Percentiles rank a stretch among this genome's conserved stretches.
Evolutionary conservation across 2,888 invertebrate species (phyloP).

Genomic region (Apotomis turbidana): DNA sequence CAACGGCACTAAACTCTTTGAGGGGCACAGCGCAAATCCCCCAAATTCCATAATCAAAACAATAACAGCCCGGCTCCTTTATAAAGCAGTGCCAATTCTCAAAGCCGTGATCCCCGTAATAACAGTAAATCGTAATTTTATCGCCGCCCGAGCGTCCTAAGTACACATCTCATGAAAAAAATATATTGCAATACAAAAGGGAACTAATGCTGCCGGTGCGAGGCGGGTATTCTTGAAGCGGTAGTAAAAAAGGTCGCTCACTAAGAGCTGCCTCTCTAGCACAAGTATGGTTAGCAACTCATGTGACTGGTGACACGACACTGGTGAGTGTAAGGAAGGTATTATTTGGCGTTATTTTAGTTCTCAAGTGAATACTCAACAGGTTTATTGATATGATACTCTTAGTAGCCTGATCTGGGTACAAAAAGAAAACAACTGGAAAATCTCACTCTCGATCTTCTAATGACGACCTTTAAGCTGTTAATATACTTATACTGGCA

Average conservation of each 20-base stretch:
- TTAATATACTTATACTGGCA: too few relatives aligned
- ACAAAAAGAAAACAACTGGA: too few relatives aligned
- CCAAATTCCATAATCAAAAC: slow-evolving; percentile 45
- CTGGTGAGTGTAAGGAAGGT: too few relatives aligned
- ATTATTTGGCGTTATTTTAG: too few relatives aligned
- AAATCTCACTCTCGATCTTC: too few relatives aligned
- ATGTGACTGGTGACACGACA: too few relatives aligned
- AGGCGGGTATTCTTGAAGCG: slow-evolving; percentile 21
- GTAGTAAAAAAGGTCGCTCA: slow-evolving; percentile 3
- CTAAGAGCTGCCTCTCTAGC: too few relatives aligned
- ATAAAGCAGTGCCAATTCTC: slow-evolving; percentile 46
- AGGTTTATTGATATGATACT: too few relatives aligned
- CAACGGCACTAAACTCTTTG: not conserved
- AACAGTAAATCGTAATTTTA: slow-evolving; percentile 63
- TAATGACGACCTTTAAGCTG: too few relatives aligned
- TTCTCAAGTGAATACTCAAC: too few relatives aligned
- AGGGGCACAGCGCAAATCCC: not conserved
- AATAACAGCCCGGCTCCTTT: slow-evolving; percentile 45
- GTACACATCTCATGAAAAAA: slow-evolving; percentile 61
- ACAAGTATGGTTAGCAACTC: too few relatives aligned
- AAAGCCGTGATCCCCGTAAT: slow-evolving; percentile 49
- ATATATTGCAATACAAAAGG: slow-evolving; percentile 52
- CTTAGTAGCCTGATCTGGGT: too few relatives aligned
- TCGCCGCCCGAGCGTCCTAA: slow-evolving; percentile 50
- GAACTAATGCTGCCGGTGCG: slow-evolving; percentile 27